Base-by-base conservation (phyloP, 2,888 invertebrate genomes). In the Tortrix viridana region DNA sequence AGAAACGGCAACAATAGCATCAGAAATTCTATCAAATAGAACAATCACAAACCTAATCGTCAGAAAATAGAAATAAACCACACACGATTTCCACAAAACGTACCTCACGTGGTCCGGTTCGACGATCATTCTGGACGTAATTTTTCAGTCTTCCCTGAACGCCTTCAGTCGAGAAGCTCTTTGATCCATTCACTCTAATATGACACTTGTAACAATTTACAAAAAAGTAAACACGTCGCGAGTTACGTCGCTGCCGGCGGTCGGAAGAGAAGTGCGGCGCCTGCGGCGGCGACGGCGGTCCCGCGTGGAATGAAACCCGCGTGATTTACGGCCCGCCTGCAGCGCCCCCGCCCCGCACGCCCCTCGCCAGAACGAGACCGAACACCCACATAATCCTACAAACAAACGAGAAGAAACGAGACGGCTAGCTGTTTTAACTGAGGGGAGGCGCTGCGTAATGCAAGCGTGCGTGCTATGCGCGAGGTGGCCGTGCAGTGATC, bases 241-340 rank as follows among this genome's bases (percentile, higher is more conserved):
- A 85, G 88, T 90, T 89, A 92, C 90, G 88, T 88, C 85, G 82
- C 81, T 74, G 81, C 79, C 88, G 89, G 85, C 89, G 84, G 88
- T 82, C 88, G 85, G 71, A 72, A 84, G 85, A 86, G 89, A 89
- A 91, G 87, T 91, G 91, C 85, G 83, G 81, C 81, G 88, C 92
- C 90, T 88, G 89, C 92, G 86, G 89, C 90, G 80, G 84, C 86
- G 80, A 86, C 90, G 90, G 89, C 86, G 86, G 85, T 87, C 91
- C 88, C 92, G 92, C 92, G 90, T 88, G 92, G 92, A 92, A 92
- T 92, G 92, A 92, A 90, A 89, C 81, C 88, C 85, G 85, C 83
- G 89, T 92, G 92, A 92, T 92, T 92, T 92, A 92, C 92, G 92
- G 91, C 89, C 90, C 91, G 91, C 92, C 91, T 90, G 91, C 92